Evolutionary conservation across 2,113 vertebrate species (phyloP).

Genomic region (Blennius ocellaris): DNA sequence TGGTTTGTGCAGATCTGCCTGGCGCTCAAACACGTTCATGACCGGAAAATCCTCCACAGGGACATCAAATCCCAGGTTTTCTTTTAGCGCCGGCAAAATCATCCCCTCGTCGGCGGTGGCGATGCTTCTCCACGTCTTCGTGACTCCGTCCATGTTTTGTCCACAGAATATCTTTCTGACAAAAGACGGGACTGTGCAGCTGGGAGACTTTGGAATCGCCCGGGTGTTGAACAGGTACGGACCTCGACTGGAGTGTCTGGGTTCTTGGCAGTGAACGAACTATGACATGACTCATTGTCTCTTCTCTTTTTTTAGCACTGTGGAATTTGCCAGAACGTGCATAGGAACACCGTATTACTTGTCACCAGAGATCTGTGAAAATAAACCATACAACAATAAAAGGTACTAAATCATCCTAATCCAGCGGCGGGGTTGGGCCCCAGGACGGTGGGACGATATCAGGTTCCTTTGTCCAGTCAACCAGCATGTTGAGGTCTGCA

Average conservation of each 20-base stretch:
- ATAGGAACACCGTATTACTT: conserved; percentile 98
- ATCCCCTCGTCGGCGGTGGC: not conserved
- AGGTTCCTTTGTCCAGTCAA: conserved; percentile 47
- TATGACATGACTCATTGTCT: not conserved
- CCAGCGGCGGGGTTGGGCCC: too few species aligned
- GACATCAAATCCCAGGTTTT: conserved; percentile 98
- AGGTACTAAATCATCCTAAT: conserved; percentile 82
- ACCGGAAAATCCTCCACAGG: conserved; percentile 96
- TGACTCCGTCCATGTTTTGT: conserved; percentile 6
- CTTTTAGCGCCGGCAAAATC: not conserved
- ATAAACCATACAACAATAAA: conserved; percentile 99
- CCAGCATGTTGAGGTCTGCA: conserved; percentile 21
- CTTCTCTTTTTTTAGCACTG: conserved; percentile 84
- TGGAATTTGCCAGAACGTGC: conserved; percentile 95
- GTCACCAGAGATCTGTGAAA: conserved; percentile 98
- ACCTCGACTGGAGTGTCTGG: not conserved
- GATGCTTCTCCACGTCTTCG: not conserved
- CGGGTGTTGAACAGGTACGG: conserved; percentile 95
- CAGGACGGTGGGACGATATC: conserved; percentile 33
- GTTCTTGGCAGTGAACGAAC: not conserved
- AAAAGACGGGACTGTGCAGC: conserved; percentile 95
- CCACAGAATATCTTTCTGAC: conserved; percentile 97
- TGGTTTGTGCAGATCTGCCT: conserved; percentile 99
- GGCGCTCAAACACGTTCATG: conserved; percentile 96
- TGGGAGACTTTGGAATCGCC: conserved; percentile 98